phyloP scores from a whole-genome alignment of 2,888 invertebrate genomes.

The Andrena bucephala region DNA sequence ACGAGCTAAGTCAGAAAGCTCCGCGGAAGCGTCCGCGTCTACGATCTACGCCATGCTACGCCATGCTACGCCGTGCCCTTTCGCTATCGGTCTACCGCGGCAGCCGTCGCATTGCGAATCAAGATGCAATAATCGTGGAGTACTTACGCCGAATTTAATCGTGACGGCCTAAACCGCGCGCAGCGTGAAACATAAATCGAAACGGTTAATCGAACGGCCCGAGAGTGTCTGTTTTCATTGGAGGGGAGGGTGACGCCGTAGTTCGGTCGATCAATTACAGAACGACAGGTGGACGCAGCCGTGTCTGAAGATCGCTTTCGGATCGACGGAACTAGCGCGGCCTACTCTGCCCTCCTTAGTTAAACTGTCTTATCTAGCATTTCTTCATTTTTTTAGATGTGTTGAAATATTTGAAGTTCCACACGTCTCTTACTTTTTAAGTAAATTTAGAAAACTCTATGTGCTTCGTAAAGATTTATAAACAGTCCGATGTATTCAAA shows the following conservation, averaged over 20 bases:
- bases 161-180: constrained; percentile 76
- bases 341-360: no score
- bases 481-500: no score
- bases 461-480: no score
- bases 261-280: constrained; percentile 16
- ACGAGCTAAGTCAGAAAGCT: not conserved
- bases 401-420: no score
- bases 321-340: constrained; percentile 18
- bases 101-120: no score
- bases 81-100: no score
- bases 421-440: no score
- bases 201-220: constrained; percentile 28
- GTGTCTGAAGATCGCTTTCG: not conserved
- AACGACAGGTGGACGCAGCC: not conserved
- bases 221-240: no score
- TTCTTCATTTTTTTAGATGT: no score
- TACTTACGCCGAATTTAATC: constrained; percentile 81
- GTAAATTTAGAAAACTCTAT: no score
- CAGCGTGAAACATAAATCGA: constrained; percentile 67
- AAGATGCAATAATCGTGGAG: not conserved
- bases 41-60: not conserved
- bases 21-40: not conserved
- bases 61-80: constrained; percentile 35
- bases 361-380: no score
- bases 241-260: not conserved